These are phyloP conservation scores for Drosophila nigricruria DNA, from an alignment of 2,888 invertebrate species.

Conservation along the genomic window DNA sequence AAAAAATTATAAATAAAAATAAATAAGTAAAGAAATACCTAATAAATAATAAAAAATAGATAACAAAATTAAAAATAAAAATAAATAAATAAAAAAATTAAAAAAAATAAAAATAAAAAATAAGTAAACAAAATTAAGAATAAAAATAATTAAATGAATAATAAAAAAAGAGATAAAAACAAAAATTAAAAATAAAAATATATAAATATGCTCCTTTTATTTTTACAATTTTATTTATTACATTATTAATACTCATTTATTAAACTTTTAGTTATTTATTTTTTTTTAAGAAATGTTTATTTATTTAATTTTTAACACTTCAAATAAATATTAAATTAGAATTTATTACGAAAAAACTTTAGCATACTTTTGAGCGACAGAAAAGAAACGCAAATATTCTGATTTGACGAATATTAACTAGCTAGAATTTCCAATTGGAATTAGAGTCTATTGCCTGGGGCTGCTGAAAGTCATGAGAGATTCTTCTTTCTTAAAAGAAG, in stretches of 20 bases:
- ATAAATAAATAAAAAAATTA: too few species aligned
- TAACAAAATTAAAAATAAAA: too few species aligned
- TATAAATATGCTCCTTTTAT: too few species aligned
- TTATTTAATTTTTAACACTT: not conserved
- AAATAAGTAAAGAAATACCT: not conserved
- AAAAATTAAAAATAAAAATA: too few species aligned
- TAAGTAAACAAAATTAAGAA: too few species aligned
- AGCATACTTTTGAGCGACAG: not conserved
- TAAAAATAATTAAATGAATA: too few species aligned
- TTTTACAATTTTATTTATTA: not conserved
- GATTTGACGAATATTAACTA: not conserved
- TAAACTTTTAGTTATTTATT: not conserved
- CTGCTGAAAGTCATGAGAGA: not conserved
- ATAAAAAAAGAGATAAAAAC: too few species aligned
- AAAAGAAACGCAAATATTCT: not conserved
- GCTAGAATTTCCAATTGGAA: not conserved
- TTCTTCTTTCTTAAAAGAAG: not conserved
- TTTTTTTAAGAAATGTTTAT: not conserved
- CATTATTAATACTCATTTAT: not conserved
- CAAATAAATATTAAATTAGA: too few species aligned
- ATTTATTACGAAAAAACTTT: not conserved
- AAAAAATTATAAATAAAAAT: not conserved
- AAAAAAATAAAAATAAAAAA: too few species aligned
- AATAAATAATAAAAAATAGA: too few species aligned
- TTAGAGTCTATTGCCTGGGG: rapidly evolving